phyloP scores from a whole-genome alignment of 2,113 vertebrate species.

The Sinocyclocheilus rhinocerous region DNA sequence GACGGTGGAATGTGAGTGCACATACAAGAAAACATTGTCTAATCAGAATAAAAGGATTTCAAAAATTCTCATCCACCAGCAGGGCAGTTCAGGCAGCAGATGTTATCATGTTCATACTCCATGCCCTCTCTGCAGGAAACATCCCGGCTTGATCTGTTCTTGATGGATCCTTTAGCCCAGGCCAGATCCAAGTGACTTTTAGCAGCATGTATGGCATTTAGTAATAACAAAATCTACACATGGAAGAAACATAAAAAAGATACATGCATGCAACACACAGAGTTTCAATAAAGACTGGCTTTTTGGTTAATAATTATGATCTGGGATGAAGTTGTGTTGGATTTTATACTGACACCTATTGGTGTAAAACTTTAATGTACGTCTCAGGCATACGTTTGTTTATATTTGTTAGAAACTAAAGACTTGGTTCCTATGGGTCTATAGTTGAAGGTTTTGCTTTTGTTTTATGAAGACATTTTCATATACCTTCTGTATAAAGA shows the following conservation, averaged over 20 bases:
- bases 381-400: too few relatives aligned
- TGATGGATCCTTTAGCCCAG: not conserved
- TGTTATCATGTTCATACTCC: conserved; percentile 48
- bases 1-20: too few relatives aligned
- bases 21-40: not conserved
- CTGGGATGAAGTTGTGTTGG: too few relatives aligned
- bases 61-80: conserved; percentile 63
- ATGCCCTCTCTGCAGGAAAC: conserved; percentile 42
- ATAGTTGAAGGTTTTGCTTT: not conserved
- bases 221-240: conserved; percentile 44
- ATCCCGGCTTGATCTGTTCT: conserved; percentile 3
- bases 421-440: not conserved
- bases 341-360: not conserved
- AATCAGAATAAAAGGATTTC: not conserved
- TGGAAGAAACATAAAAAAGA: not conserved
- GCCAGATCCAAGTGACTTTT: conserved; percentile 8
- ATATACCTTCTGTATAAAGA: too few relatives aligned
- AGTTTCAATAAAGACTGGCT: not conserved
- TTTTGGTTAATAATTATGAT: not conserved
- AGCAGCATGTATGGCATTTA: conserved; percentile 15
- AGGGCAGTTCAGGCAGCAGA: conserved; percentile 74
- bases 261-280: not conserved
- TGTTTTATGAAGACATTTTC: not conserved
- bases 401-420: not conserved
- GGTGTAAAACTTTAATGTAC: not conserved